These are phyloP conservation scores for Oncorhynchus tshawytscha DNA, from an alignment of 2,113 vertebrate species.

Conservation along the genomic window DNA sequence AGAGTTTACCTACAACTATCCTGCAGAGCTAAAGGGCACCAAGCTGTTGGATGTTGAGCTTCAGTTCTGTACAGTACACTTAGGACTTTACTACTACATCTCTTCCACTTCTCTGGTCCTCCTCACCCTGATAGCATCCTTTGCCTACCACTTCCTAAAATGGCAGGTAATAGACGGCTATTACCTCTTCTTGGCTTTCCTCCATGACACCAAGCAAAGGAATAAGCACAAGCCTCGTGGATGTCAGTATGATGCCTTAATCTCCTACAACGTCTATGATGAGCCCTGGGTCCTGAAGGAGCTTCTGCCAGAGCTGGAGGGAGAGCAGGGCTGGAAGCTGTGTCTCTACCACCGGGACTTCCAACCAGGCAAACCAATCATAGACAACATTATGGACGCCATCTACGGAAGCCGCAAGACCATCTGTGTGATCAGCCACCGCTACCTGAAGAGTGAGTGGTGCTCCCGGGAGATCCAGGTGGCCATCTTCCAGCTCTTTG, in stretches of 20 bases:
- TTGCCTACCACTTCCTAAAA: constrained; percentile 62
- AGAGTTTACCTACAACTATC: constrained; percentile 69
- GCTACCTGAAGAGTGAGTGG: constrained; percentile 75
- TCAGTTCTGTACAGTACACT: constrained; percentile 35
- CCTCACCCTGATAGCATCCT: constrained; percentile 50
- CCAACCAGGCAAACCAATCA: constrained; percentile 72
- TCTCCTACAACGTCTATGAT: constrained; percentile 74
- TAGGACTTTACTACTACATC: constrained; percentile 54
- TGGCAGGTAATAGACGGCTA: constrained; percentile 70
- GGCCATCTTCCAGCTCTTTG: constrained; percentile 75
- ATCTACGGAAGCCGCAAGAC: constrained; percentile 77
- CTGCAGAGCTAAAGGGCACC: constrained; percentile 33
- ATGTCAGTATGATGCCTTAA: constrained; percentile 71
- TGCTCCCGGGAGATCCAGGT: constrained; percentile 77
- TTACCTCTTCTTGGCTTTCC: constrained; percentile 65
- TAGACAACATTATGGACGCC: constrained; percentile 75
- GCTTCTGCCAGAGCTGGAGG: constrained; percentile 71
- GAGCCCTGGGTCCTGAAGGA: constrained; percentile 70
- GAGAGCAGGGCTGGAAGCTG: constrained; percentile 70
- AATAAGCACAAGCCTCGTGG: constrained; percentile 16
- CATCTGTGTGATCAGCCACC: constrained; percentile 73
- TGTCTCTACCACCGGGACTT: constrained; percentile 80
- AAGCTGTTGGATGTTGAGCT: constrained; percentile 55
- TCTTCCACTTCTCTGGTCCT: constrained; percentile 34
- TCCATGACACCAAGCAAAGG: constrained; percentile 58